phyloP scores from a whole-genome alignment of 2,888 invertebrate genomes.

The Serrognathus titanus region DNA sequence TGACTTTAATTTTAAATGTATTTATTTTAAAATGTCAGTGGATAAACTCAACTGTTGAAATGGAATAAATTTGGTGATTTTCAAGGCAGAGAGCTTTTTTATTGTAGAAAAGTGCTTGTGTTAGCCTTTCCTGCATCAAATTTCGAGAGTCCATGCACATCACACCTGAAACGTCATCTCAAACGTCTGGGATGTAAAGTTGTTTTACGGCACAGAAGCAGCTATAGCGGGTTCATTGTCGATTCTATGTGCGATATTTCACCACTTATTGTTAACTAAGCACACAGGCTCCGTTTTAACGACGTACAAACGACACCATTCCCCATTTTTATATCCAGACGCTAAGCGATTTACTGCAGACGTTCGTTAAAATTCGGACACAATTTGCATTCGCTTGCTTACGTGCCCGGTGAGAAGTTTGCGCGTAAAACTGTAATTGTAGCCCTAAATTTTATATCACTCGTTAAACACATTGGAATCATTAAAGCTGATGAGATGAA shows the following conservation, averaged over 20 bases:
- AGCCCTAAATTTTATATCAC: constrained; percentile 16
- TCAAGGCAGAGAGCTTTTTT: too few relatives aligned
- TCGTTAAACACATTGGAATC: constrained; percentile 20
- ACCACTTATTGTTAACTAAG: constrained; percentile 5
- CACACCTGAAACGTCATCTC: background rate
- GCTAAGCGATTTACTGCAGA: constrained; percentile 22
- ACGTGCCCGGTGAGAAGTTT: constrained; percentile 9
- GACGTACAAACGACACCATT: constrained; percentile 24
- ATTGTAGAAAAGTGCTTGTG: too few relatives aligned
- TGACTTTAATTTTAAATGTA: too few relatives aligned
- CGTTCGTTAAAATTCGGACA: constrained; percentile 18
- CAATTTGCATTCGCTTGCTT: constrained; percentile 22
- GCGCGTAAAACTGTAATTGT: constrained; percentile 14
- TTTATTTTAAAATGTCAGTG: too few relatives aligned
- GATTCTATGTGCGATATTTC: constrained; percentile 6
- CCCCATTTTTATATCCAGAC: constrained; percentile 19
- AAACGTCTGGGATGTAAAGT: background rate
- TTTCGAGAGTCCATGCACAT: too few relatives aligned
- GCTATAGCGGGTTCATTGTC: constrained; percentile 4
- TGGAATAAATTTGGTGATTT: too few relatives aligned
- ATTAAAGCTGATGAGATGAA: constrained; percentile 24
- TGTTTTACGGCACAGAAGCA: constrained; percentile 1
- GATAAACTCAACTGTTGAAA: too few relatives aligned
- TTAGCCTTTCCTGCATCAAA: too few relatives aligned
- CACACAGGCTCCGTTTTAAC: constrained; percentile 21